Percentiles rank a stretch among this genome's conserved stretches.
These are phyloP conservation scores for Periparus ater DNA, from an alignment of 2,797 vertebrate genomes.

Conservation along the genomic window DNA sequence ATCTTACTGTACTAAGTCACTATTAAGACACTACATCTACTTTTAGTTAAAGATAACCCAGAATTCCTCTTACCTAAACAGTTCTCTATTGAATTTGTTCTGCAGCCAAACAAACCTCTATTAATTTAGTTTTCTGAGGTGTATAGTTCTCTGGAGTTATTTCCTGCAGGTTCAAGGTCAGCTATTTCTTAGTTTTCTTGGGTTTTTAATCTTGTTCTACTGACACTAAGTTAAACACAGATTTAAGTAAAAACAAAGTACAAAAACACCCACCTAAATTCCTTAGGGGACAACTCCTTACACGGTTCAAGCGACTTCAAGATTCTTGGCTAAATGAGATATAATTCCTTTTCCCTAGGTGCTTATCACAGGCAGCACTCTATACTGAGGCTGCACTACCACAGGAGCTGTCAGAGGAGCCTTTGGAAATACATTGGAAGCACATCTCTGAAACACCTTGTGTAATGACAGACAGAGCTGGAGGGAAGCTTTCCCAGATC, in stretches of 20 bases:
- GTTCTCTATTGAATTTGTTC: background rate
- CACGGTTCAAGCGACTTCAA: too few species aligned
- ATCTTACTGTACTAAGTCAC: background rate
- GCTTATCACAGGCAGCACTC: background rate
- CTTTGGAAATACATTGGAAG: background rate
- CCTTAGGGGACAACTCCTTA: background rate
- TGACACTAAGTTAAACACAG: background rate
- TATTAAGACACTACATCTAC: background rate
- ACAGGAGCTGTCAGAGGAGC: background rate
- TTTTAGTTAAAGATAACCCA: background rate
- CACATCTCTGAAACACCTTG: background rate
- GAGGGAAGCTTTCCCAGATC: background rate
- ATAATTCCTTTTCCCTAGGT: background rate
- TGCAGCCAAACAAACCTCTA: background rate
- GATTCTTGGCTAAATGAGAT: background rate
- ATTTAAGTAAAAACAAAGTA: background rate
- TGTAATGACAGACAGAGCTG: background rate
- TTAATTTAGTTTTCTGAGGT: background rate
- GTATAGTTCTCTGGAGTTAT: background rate
- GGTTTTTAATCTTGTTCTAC: background rate
- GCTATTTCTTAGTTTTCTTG: background rate
- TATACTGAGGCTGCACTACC: rapidly evolving
- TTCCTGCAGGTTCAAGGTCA: background rate
- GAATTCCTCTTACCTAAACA: background rate
- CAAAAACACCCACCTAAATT: background rate